Evolutionary conservation across 2,888 invertebrate species (phyloP), one percentile per base, ranked within the genome.

Genomic region (Tachina fera): DNA sequence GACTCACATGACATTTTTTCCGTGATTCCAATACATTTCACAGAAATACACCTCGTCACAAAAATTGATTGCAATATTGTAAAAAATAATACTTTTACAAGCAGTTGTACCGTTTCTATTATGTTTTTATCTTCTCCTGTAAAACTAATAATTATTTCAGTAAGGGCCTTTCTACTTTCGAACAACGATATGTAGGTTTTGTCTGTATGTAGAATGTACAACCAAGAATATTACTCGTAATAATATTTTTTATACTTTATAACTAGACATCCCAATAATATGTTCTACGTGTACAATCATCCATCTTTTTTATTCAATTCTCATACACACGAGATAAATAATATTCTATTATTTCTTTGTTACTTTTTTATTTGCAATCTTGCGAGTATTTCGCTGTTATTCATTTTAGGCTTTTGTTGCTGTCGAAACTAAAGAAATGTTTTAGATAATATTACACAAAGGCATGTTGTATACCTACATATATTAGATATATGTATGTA

Each of bases 381-480:
- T 31, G 31, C 31, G 31, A 31, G 22, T 43, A 51, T 49, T 61
- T 63, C 10, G 41, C 16, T 39, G 1, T 61, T 51, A 43, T 53
- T 75, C n/a, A 65, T 75, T 65, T 53, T 16, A 53, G 41, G n/a
- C 63, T 74, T 41, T 41, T 41, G n/a, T 61, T 74, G 60, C 16
- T 75, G 43, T 49, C 58, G 63, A 82, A 82, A 71, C 41, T 43
- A 56, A 71, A 82, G 49, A 82, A 82, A 82, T 82, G 70, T 82
- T 70, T 67, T 47, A 58, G 51, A 58, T 71, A 76, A 65, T 65
- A n/a, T 65, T 58, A 71, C 45, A 65, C 31, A 31, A 31, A 31
- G 31, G 31, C 31, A 31, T 31, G 3, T 31, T 31, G 3, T 31
- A 31, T 31, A 31, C 2, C 2, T 31, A 31, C 2, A 31, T 31